phyloP scores from a whole-genome alignment of 2,797 vertebrate genomes.

The Craterocephalus amniculus region DNA sequence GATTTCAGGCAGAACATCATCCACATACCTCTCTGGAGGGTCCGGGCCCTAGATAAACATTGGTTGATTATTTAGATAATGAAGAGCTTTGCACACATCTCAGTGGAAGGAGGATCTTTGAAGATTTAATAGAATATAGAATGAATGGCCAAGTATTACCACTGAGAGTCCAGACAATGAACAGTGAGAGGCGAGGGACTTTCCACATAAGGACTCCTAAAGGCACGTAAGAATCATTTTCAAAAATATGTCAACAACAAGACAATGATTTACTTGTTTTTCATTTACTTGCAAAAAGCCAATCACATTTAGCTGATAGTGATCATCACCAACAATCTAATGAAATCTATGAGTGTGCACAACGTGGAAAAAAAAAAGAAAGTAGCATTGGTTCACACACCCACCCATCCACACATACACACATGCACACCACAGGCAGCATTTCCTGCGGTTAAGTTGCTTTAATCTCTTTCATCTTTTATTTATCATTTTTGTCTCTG shows the following conservation, averaged over 20 bases:
- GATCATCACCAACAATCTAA: conserved; percentile 3
- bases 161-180: conserved; percentile 25
- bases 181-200: conserved; percentile 6
- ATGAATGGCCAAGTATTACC: conserved; percentile 16
- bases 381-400: background rate
- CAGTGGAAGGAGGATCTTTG: conserved; percentile 18
- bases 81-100: conserved; percentile 35
- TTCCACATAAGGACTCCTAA: conserved; percentile 3
- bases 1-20: conserved; percentile 30
- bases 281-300: conserved; percentile 4
- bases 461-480: conserved; percentile 43
- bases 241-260: conserved; percentile 5
- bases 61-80: conserved; percentile 45
- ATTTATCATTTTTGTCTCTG: conserved; percentile 48
- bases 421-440: conserved; percentile 1
- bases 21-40: conserved; percentile 9
- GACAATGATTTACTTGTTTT: conserved; percentile 12
- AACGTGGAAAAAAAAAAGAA: conserved; percentile 1
- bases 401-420: background rate
- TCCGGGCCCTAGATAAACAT: conserved; percentile 12
- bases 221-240: conserved; percentile 5
- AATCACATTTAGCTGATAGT: conserved; percentile 11
- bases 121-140: conserved; percentile 35
- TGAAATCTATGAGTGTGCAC: conserved; percentile 5
- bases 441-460: conserved; percentile 36